Conservation (phyloP, 2,888 invertebrate species). For the Pteria penguin region DNA sequence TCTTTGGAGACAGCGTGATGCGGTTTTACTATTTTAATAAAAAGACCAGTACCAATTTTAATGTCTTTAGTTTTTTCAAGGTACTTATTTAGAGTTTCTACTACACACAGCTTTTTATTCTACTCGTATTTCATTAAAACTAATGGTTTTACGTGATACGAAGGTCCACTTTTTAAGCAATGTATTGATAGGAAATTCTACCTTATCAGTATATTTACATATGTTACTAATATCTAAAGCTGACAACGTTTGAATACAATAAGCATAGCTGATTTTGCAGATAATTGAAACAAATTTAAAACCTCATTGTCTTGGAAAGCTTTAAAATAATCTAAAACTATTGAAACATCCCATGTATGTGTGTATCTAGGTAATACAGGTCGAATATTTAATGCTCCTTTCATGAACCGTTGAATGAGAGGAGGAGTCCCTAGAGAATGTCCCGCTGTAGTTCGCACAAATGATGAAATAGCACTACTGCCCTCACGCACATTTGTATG, state of each 20-base stretch:
- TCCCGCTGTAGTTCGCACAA: neutral
- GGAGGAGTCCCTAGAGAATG: neutral
- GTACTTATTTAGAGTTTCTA: too few relatives aligned
- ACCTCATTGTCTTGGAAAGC: neutral
- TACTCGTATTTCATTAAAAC: too few relatives aligned
- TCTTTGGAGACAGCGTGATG: neutral
- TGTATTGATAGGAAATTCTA: neutral
- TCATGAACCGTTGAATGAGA: neutral
- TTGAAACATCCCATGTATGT: slow-evolving; percentile 3
- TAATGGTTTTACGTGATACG: too few relatives aligned
- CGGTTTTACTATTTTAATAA: too few relatives aligned
- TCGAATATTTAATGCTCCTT: slow-evolving; percentile 7
- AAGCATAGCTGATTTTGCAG: neutral
- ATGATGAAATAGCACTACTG: slow-evolving; percentile 6
- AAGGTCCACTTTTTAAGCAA: too few relatives aligned
- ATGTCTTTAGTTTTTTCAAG: too few relatives aligned
- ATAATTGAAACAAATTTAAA: neutral
- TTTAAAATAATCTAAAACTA: slow-evolving; percentile 11
- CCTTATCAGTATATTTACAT: neutral
- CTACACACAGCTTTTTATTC: too few relatives aligned
- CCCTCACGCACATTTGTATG: too few relatives aligned
- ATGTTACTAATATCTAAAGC: neutral
- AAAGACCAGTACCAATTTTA: too few relatives aligned
- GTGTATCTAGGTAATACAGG: neutral
- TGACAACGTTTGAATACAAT: slow-evolving; percentile 1